phyloP scores from a whole-genome alignment of 2,113 vertebrate genomes.

The Engraulis encrasicolus region DNA sequence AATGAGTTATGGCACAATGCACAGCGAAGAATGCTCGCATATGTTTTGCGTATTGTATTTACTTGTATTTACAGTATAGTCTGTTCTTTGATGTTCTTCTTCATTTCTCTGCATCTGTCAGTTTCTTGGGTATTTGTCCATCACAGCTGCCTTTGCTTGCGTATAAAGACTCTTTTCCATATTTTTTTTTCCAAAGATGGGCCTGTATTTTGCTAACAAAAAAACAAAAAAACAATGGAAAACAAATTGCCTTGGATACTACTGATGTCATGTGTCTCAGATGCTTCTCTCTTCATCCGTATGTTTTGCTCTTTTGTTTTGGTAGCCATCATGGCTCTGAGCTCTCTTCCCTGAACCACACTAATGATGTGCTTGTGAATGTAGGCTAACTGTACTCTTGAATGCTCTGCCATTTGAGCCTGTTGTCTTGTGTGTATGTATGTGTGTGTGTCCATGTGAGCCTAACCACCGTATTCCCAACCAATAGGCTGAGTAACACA shows the following conservation, averaged over 20 bases:
- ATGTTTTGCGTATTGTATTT: neutral
- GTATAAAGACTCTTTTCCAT: constrained; percentile 33
- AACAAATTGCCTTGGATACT: constrained; percentile 47
- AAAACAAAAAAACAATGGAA: neutral
- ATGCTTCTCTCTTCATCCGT: constrained; percentile 22
- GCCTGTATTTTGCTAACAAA: constrained; percentile 43
- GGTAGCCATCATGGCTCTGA: neutral
- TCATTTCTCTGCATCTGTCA: neutral
- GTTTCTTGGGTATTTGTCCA: constrained; percentile 37
- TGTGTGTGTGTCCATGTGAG: too few species aligned
- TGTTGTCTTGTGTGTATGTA: neutral
- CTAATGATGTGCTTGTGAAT: constrained; percentile 51
- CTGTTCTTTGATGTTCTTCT: neutral
- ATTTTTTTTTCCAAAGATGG: constrained; percentile 53
- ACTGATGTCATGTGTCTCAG: constrained; percentile 34
- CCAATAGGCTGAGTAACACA: constrained; percentile 17
- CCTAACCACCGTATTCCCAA: neutral
- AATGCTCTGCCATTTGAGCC: constrained; percentile 36
- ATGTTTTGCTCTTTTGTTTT: constrained; percentile 38
- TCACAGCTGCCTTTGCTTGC: constrained; percentile 53
- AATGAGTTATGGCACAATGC: neutral
- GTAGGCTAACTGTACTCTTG: constrained; percentile 41
- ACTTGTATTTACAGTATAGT: too few species aligned
- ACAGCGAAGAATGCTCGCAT: constrained; percentile 2
- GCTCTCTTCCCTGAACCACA: constrained; percentile 34